phyloP scores from a whole-genome alignment of 2,113 vertebrate species.

The Cyphomyrus plagiostoma region DNA sequence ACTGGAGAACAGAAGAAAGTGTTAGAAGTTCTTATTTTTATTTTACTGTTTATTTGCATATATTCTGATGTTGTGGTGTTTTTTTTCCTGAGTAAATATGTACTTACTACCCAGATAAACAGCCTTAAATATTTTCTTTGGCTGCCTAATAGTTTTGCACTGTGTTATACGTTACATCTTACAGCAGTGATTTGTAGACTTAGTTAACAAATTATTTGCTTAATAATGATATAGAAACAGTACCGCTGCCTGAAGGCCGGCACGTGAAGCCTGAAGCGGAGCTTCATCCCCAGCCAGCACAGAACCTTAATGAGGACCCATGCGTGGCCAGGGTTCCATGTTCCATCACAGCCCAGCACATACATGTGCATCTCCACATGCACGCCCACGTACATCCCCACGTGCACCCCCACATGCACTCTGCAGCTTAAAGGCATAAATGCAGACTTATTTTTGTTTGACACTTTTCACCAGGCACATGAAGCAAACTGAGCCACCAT shows the following conservation, averaged over 20 bases:
- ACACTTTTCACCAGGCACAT: background rate
- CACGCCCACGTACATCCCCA: background rate
- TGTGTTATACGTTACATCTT: background rate
- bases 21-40: background rate
- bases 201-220: background rate
- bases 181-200: background rate
- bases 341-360: background rate
- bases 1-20: background rate
- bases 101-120: background rate
- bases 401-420: too few relatives aligned
- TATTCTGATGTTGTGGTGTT: background rate
- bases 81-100: background rate
- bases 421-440: too few relatives aligned
- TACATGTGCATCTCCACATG: too few relatives aligned
- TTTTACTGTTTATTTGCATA: background rate
- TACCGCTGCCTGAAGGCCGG: background rate
- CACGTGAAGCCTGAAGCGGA: background rate
- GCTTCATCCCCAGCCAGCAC: background rate
- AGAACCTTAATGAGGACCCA: background rate
- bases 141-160: background rate
- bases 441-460: background rate
- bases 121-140: background rate
- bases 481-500: background rate
- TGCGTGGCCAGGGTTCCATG: background rate
- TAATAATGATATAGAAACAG: background rate